Conservation (phyloP, 2,113 vertebrate species). For the Crotophaga sulcirostris region DNA sequence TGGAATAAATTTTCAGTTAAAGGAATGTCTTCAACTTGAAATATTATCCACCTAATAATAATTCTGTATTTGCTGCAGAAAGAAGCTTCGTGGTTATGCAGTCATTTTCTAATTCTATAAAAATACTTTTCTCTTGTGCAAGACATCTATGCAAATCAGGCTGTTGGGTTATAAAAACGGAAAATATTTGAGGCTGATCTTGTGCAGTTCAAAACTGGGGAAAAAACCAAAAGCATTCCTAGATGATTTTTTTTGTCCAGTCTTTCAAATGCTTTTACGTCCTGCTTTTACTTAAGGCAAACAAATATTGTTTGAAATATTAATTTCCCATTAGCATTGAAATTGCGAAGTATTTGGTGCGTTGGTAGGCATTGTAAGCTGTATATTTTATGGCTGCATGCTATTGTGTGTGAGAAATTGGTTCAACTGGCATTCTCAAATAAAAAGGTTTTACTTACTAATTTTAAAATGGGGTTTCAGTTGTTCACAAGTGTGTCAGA, state of each 20-base stretch:
- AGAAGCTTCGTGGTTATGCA: not conserved
- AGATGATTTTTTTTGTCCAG: not conserved
- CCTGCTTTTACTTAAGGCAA: not conserved
- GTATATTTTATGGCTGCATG: not conserved
- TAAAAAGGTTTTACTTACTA: not conserved
- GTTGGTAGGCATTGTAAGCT: not conserved
- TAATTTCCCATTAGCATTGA: not conserved
- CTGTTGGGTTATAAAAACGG: not conserved
- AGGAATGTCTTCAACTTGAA: not conserved
- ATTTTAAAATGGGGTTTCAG: not conserved
- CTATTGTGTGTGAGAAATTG: not conserved
- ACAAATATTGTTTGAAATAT: not conserved
- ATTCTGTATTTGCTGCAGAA: not conserved
- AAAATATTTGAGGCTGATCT: constrained; percentile 10
- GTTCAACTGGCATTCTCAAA: not conserved
- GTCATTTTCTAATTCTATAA: constrained; percentile 11
- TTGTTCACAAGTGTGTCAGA: not conserved
- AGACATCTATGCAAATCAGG: not conserved
- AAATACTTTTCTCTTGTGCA: not conserved
- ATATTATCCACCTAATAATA: not conserved
- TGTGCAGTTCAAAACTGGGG: not conserved
- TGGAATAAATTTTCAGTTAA: constrained; percentile 8
- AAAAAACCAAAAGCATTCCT: not conserved
- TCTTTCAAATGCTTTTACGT: not conserved
- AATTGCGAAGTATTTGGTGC: not conserved